A percentile compares a stretch with the other conserved stretches of the same genome.
Conservation (phyloP, 2,797 vertebrate genomes). For the Fistularia commersonii region DNA sequence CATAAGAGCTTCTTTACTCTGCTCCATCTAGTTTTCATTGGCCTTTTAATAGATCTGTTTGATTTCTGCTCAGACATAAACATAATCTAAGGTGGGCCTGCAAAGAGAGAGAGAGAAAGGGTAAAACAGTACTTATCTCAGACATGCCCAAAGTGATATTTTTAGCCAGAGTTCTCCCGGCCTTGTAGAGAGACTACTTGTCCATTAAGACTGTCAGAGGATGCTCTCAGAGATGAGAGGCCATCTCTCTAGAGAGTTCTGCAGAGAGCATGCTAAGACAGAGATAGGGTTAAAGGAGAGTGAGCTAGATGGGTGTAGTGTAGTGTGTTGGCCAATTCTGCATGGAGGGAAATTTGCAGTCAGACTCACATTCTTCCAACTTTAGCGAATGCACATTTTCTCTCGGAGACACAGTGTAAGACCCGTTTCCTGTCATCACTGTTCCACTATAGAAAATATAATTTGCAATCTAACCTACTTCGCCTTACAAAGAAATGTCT, state of each 20-base stretch:
- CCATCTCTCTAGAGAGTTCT: conserved; percentile 46
- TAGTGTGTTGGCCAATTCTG: conserved; percentile 14
- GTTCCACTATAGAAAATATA: conserved; percentile 51
- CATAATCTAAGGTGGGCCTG: conserved; percentile 25
- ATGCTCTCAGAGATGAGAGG: conserved; percentile 62
- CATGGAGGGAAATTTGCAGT: conserved; percentile 11
- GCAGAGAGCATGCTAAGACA: conserved; percentile 46
- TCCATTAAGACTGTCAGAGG: conserved; percentile 69
- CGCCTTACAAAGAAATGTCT: conserved; percentile 65
- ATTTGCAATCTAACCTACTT: conserved; percentile 63
- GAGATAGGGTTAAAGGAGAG: conserved; percentile 32
- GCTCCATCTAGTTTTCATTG: conserved; percentile 1
- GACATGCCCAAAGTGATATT: conserved; percentile 59
- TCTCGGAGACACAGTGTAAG: conserved; percentile 6
- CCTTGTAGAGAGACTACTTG: conserved; percentile 58
- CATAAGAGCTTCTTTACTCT: neutral
- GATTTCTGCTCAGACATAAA: conserved; percentile 47
- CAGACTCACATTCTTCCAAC: conserved; percentile 1
- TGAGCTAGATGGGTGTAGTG: conserved; percentile 11
- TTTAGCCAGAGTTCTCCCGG: conserved; percentile 50
- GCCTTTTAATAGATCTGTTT: conserved; percentile 17
- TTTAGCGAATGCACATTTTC: conserved; percentile 2
- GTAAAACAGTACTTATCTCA: conserved; percentile 52
- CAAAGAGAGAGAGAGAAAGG: conserved; percentile 5
- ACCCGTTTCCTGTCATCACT: conserved; percentile 22